Conservation (phyloP, 1,140 invertebrate genomes). For the Neotoxoptera formosana region DNA sequence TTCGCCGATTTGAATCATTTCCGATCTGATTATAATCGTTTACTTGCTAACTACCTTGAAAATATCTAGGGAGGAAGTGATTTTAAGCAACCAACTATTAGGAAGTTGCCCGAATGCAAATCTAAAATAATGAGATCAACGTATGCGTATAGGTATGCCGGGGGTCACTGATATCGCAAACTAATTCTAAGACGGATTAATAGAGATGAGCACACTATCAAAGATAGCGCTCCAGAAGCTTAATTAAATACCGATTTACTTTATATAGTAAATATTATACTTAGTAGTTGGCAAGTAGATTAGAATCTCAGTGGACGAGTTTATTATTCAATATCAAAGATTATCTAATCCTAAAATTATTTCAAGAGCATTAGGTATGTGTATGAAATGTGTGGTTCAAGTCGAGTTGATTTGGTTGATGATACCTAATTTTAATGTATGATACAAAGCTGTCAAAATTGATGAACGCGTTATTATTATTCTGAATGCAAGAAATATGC, state of each 20-base stretch:
- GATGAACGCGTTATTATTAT: not conserved
- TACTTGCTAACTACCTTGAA: conserved; percentile 37
- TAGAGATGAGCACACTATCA: not conserved
- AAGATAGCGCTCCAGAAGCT: not conserved
- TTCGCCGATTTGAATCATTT: conserved; percentile 29
- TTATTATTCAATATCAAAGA: not conserved
- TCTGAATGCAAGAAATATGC: not conserved
- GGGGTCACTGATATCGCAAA: conserved; percentile 11
- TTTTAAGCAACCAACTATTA: not conserved
- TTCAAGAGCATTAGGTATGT: too few relatives aligned
- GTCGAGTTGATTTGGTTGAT: not conserved
- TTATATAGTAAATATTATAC: not conserved
- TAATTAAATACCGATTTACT: not conserved
- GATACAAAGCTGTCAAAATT: not conserved
- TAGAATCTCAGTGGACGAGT: not conserved
- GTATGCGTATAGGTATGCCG: not conserved
- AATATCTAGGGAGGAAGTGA: not conserved
- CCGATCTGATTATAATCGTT: conserved; percentile 42
- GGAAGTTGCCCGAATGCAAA: conserved; percentile 2
- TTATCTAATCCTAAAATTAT: not conserved
- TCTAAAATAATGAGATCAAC: conserved; percentile 19
- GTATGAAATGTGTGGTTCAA: not conserved
- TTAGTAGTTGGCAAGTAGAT: not conserved
- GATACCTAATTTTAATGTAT: not conserved
- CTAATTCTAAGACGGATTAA: conserved; percentile 30